Evolutionary conservation across 2,888 invertebrate genomes (phyloP).

Genomic region (Mythimna albipuncta): DNA sequence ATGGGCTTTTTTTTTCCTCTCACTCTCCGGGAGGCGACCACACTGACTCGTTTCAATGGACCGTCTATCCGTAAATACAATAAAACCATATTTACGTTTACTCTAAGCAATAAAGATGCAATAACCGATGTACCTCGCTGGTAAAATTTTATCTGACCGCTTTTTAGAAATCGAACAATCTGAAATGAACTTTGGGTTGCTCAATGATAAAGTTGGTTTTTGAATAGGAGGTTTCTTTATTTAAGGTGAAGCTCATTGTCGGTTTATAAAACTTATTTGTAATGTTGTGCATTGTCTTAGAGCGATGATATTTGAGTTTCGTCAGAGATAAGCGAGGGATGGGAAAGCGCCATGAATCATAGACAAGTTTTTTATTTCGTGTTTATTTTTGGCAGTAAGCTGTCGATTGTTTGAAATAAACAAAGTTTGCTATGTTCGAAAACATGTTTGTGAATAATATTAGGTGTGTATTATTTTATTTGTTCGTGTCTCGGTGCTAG

Average conservation of each 20-base stretch:
- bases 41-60: slow-evolving; percentile 80
- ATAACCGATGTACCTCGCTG: slow-evolving; percentile 83
- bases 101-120: slow-evolving; percentile 86
- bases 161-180: slow-evolving; percentile 60
- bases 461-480: slow-evolving; percentile 56
- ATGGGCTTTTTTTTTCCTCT: slow-evolving; percentile 78
- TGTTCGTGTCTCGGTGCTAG: slow-evolving; percentile 58
- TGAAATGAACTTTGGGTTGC: slow-evolving; percentile 58
- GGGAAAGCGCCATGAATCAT: slow-evolving; percentile 77
- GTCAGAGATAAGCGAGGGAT: slow-evolving; percentile 81
- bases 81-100: slow-evolving; percentile 88
- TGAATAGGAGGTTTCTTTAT: slow-evolving; percentile 18
- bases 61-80: slow-evolving; percentile 87
- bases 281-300: slow-evolving; percentile 85
- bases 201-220: slow-evolving; percentile 60
- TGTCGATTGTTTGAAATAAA: slow-evolving; percentile 70
- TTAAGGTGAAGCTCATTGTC: slow-evolving; percentile 72
- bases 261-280: slow-evolving; percentile 83
- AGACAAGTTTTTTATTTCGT: slow-evolving; percentile 68
- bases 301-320: slow-evolving; percentile 82
- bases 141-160: slow-evolving; percentile 75
- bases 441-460: slow-evolving; percentile 56
- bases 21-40: slow-evolving; percentile 87
- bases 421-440: slow-evolving; percentile 61
- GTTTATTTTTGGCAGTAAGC: slow-evolving; percentile 82